Conservation (phyloP, 1,140 invertebrate genomes). For the Venturia canescens region DNA sequence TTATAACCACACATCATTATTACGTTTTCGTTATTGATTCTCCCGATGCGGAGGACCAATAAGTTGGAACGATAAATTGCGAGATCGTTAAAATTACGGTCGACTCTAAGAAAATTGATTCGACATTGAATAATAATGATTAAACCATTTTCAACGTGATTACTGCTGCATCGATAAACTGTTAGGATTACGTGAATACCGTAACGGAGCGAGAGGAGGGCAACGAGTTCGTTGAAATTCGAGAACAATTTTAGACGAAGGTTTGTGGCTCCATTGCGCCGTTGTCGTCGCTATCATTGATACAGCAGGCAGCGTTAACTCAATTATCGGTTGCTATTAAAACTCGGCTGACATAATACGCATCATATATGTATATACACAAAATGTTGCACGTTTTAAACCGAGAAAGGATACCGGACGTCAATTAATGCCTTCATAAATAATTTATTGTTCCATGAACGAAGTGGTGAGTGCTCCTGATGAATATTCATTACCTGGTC, state of each 20-base stretch:
- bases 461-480: slow-evolving; percentile 9
- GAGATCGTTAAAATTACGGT: not conserved
- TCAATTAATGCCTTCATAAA: slow-evolving; percentile 41
- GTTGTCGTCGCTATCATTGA: not conserved
- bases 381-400: slow-evolving; percentile 10
- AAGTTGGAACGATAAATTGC: not conserved
- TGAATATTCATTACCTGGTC: slow-evolving; percentile 14
- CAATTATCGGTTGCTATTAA: not conserved
- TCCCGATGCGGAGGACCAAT: not conserved
- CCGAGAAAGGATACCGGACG: not conserved
- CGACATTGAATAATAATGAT: not conserved
- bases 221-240: not conserved
- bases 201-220: not conserved
- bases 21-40: not conserved
- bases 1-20: too few relatives aligned
- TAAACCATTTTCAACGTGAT: not conserved
- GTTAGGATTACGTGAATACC: not conserved
- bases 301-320: not conserved
- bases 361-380: not conserved
- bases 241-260: not conserved
- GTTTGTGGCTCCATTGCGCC: not conserved
- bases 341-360: not conserved
- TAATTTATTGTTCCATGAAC: slow-evolving; percentile 43
- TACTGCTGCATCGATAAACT: not conserved
- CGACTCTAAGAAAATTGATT: not conserved